Percentiles rank a stretch among this genome's conserved stretches.
These are phyloP conservation scores for Myotis davidii DNA, from an alignment of 2,113 vertebrate genomes.

Conservation along the genomic window DNA sequence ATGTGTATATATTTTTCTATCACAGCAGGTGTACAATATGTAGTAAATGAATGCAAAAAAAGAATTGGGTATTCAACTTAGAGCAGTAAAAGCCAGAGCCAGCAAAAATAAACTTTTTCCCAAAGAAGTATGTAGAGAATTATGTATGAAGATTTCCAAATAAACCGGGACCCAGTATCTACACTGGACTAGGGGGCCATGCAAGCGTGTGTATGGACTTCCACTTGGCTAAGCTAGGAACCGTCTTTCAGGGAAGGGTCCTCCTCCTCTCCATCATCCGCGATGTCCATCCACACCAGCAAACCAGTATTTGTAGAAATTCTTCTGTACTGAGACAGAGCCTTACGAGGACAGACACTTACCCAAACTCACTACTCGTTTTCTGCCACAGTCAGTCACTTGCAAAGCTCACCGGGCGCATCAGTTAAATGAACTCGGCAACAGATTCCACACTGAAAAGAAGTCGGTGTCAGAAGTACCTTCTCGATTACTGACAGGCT, in stretches of 20 bases:
- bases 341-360: not conserved
- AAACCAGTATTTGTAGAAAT: not conserved
- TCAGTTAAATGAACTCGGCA: not conserved
- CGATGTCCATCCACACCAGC: not conserved
- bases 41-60: not conserved
- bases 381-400: not conserved
- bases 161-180: not conserved
- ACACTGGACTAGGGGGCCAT: not conserved
- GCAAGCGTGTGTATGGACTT: not conserved
- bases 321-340: not conserved
- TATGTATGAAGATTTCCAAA: not conserved
- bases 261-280: not conserved
- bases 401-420: not conserved
- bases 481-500: not conserved
- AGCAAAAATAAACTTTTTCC: not conserved
- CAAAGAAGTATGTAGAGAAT: not conserved
- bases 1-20: not conserved
- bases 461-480: not conserved
- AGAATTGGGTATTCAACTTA: not conserved
- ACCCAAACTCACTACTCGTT: not conserved
- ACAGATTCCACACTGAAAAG: not conserved
- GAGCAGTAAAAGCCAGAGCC: not conserved
- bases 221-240: not conserved
- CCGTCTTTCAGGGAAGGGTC: not conserved
- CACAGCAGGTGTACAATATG: not conserved